A percentile compares a stretch with the other conserved stretches of the same genome.
Conservation (phyloP, 2,888 invertebrate genomes). For the Aphrophora alni region DNA sequence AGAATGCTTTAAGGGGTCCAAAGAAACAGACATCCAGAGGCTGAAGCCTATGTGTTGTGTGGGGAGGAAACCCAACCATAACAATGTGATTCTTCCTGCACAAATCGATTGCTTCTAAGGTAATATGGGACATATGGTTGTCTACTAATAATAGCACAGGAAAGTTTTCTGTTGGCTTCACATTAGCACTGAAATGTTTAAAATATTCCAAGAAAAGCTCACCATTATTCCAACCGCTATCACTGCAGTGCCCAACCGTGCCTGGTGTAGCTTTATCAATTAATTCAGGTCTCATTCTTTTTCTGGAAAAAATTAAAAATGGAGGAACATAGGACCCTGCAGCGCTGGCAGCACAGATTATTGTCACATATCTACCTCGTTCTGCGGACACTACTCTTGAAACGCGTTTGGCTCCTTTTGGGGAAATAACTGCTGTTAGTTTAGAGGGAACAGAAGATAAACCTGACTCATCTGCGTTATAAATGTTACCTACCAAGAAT, state of each 20-base stretch:
- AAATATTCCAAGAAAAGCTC: slow-evolving; percentile 18
- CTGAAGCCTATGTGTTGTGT: background rate
- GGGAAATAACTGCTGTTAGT: too few species aligned
- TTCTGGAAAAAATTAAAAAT: slow-evolving; percentile 6
- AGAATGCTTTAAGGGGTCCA: background rate
- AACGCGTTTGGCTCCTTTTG: too few species aligned
- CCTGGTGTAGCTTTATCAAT: background rate
- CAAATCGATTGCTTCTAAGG: background rate
- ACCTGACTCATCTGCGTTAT: too few species aligned
- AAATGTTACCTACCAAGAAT: too few species aligned
- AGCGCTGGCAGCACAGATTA: slow-evolving; percentile 18
- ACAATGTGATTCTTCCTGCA: background rate
- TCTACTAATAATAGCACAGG: too few species aligned
- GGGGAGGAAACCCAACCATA: background rate
- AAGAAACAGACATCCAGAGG: background rate
- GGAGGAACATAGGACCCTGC: background rate
- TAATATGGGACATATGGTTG: too few species aligned
- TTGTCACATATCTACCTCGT: background rate
- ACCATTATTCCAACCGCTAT: slow-evolving; percentile 21
- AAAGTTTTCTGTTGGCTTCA: background rate
- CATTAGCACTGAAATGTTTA: slow-evolving; percentile 11
- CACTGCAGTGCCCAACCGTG: slow-evolving; percentile 18
- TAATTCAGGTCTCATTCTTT: slow-evolving; percentile 22
- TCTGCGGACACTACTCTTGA: too few species aligned
- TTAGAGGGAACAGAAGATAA: too few species aligned